Base-by-base conservation (phyloP, 2,888 invertebrate species). In the Uloborus plumipes region DNA sequence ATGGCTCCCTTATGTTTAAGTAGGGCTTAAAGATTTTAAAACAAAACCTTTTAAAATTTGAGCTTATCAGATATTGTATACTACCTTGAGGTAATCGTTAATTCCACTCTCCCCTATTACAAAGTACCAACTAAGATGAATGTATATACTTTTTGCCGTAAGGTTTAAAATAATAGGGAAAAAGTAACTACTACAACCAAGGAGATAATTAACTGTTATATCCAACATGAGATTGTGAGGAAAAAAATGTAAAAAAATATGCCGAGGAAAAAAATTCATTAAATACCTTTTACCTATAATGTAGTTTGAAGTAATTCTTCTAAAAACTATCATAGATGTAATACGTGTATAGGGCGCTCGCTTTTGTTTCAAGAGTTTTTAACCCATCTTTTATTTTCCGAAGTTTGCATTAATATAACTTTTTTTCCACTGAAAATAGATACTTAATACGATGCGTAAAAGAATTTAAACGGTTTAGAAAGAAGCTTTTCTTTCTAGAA, bases 361-460 rank as follows among this genome's bases (percentile, higher is more conserved):
- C 39, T 39, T 59, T 39, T 39, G 47, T 26, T 72, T 49, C 39
- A 50, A 61, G 61, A 50, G 61, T 72, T 72, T 72, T 72, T 49
- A 61, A 72, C 50, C 18, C 3, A 14, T 22, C 51, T 72, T 26
- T 72, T 72, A 72, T 72, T 72, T 62, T 72, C 61, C 26, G 50
- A 49, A 50, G n/a, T 39, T 59, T 58, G 26, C 61, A 72, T 72
- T 72, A 72, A 72, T 72, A 72, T 62, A 39, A 62, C 18, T 31
- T 50, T 22, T 62, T 26, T 72, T 50, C 13, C n/a, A 50, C 11
- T 39, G 71, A 72, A 58, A 72, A n/a, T 61, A 72, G 71, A 72
- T 61, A 72, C 49, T 61, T 72, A 61, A 72, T 39, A 39, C 49
- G 26, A 26, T 16, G 50, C 71, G 50, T 22, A n/a, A 47, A 31